These are phyloP conservation scores for Xenops minutus DNA, from an alignment of 2,797 vertebrate species.

Conservation along the genomic window DNA sequence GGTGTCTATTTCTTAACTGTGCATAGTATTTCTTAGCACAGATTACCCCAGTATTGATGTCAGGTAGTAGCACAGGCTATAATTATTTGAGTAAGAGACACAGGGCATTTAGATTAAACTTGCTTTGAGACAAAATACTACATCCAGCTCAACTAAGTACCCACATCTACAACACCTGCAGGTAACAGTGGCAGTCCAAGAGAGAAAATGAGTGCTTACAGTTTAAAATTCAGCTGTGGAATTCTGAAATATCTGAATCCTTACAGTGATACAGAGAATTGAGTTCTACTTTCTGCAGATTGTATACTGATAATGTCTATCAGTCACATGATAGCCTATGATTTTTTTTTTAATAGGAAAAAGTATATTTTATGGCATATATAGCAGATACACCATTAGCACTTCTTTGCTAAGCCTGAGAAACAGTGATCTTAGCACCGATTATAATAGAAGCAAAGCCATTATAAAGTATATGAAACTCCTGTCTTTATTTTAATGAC, in stretches of 20 bases:
- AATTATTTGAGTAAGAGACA: neutral
- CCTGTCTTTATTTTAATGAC: neutral
- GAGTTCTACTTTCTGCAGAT: neutral
- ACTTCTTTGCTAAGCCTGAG: neutral
- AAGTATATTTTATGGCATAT: neutral
- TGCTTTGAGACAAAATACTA: neutral
- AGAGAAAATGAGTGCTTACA: neutral
- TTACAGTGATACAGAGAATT: neutral
- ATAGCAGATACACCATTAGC: neutral
- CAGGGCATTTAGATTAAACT: neutral
- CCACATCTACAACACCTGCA: neutral
- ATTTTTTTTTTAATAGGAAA: neutral
- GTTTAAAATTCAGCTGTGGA: neutral
- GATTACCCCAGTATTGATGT: neutral
- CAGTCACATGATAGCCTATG: neutral
- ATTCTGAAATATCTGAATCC: slow-evolving; percentile 1
- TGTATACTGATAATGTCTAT: neutral
- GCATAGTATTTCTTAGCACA: neutral
- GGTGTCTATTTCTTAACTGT: neutral
- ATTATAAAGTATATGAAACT: neutral
- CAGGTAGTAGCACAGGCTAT: neutral
- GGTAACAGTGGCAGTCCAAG: neutral
- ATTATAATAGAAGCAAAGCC: neutral
- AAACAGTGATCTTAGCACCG: neutral
- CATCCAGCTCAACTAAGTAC: neutral